A percentile compares a stretch with the other conserved stretches of the same genome.
Conservation (phyloP, 2,797 vertebrate genomes). For the Siniperca undulata region DNA sequence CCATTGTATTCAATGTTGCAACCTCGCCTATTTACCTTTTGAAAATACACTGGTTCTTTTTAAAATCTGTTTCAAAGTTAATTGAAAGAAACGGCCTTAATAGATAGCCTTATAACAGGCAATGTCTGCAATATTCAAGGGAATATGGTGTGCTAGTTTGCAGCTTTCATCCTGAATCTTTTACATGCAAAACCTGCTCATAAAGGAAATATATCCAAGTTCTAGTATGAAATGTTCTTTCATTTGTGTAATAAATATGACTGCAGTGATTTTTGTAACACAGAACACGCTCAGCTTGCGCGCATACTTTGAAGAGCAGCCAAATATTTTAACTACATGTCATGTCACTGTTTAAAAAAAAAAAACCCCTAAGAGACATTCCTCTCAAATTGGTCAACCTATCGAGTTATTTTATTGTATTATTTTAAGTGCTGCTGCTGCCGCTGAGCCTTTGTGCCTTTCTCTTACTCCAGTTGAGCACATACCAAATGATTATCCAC, state of each 20-base stretch:
- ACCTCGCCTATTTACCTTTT: neutral
- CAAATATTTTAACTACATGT: conserved; percentile 50
- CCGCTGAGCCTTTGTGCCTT: conserved; percentile 67
- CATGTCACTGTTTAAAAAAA: conserved; percentile 47
- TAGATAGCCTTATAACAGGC: accelerated
- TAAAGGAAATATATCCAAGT: neutral
- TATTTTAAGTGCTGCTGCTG: conserved; percentile 23
- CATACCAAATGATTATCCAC: conserved; percentile 67
- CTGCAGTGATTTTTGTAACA: neutral
- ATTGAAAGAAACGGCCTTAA: neutral
- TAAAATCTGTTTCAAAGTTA: neutral
- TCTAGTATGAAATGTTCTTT: neutral
- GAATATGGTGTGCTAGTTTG: too few species aligned
- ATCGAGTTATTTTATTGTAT: conserved; percentile 62
- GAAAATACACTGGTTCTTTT: neutral
- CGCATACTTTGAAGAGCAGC: conserved; percentile 42
- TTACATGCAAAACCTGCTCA: neutral
- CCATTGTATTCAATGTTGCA: neutral
- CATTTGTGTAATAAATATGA: neutral
- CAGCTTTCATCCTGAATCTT: neutral
- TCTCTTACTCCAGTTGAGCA: conserved; percentile 37
- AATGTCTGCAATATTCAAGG: neutral
- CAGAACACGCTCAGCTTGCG: neutral
- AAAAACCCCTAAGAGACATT: conserved; percentile 59
- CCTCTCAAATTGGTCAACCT: conserved; percentile 63